These are phyloP conservation scores for Pristionchus maxplancki DNA, from an alignment of 2,888 invertebrate genomes.

Conservation along the genomic window DNA sequence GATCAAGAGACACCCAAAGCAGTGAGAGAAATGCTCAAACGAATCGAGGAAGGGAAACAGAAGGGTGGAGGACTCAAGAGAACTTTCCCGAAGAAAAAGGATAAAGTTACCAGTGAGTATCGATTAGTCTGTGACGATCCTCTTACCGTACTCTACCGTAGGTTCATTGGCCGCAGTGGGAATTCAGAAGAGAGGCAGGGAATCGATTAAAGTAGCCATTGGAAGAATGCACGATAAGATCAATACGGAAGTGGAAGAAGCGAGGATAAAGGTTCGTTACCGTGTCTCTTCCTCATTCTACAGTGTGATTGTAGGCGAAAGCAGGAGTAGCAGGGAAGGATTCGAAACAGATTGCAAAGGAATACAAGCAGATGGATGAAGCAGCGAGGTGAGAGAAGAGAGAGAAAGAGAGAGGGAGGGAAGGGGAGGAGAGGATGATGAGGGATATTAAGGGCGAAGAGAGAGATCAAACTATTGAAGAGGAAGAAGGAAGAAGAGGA, in stretches of 20 bases:
- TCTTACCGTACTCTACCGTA: conserved; percentile 9
- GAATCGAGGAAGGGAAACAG: conserved; percentile 16
- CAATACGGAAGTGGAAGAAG: conserved; percentile 40
- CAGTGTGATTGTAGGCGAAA: conserved; percentile 53
- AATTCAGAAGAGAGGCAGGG: conserved; percentile 20
- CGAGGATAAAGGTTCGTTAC: conserved; percentile 14
- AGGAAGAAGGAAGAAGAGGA: conserved; percentile 46
- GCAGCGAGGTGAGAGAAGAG: conserved; percentile 59
- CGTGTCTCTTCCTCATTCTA: not conserved
- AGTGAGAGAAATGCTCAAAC: conserved; percentile 54
- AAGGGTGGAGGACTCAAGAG: conserved; percentile 28
- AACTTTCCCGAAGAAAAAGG: conserved; percentile 43
- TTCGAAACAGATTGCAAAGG: conserved; percentile 61
- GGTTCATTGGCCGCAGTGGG: conserved; percentile 38
- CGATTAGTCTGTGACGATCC: not conserved
- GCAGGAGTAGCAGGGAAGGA: conserved; percentile 62
- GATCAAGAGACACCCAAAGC: conserved; percentile 61
- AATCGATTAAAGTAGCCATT: conserved; percentile 24
- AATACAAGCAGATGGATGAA: conserved; percentile 58
- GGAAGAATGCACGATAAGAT: conserved; percentile 48
- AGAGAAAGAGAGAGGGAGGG: conserved; percentile 57
- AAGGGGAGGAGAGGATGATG: conserved; percentile 52
- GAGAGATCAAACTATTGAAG: conserved; percentile 36
- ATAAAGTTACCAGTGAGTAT: not conserved
- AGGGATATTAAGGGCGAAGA: conserved; percentile 47